Evolutionary conservation across 2,113 vertebrate genomes (phyloP).

Genomic region (Nibea albiflora): DNA sequence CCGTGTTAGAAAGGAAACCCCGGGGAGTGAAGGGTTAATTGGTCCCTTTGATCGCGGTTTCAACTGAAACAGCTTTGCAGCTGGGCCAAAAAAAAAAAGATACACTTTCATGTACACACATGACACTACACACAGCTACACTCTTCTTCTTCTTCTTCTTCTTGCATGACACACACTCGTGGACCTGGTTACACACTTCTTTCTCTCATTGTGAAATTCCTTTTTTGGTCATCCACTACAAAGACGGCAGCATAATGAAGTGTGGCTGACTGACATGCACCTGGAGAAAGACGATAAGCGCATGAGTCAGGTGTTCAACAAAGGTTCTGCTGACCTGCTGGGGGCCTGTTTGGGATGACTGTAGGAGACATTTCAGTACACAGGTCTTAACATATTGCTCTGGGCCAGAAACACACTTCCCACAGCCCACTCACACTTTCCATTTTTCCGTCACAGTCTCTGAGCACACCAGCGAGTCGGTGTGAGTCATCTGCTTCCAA

Average conservation of each 20-base stretch:
- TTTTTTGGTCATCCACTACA: conserved; percentile 16
- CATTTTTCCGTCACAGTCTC: conserved; percentile 58
- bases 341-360: conserved; percentile 20
- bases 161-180: not conserved
- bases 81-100: not conserved
- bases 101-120: not conserved
- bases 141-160: not conserved
- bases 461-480: conserved; percentile 49
- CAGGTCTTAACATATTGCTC: conserved; percentile 55
- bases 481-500: conserved; percentile 72
- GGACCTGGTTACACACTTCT: conserved; percentile 35
- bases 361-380: conserved; percentile 45
- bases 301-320: conserved; percentile 53
- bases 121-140: not conserved
- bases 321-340: conserved; percentile 50
- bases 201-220: conserved; percentile 19
- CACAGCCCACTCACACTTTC: conserved; percentile 51
- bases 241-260: conserved; percentile 59
- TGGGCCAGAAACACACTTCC: conserved; percentile 55
- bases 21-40: conserved; percentile 5
- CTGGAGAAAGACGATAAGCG: conserved; percentile 67
- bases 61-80: not conserved
- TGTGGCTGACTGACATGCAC: conserved; percentile 70
- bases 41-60: not conserved
- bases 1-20: not conserved